Evolutionary conservation across 2,797 vertebrate genomes (phyloP).

Genomic region (Anolis apletophallus): DNA sequence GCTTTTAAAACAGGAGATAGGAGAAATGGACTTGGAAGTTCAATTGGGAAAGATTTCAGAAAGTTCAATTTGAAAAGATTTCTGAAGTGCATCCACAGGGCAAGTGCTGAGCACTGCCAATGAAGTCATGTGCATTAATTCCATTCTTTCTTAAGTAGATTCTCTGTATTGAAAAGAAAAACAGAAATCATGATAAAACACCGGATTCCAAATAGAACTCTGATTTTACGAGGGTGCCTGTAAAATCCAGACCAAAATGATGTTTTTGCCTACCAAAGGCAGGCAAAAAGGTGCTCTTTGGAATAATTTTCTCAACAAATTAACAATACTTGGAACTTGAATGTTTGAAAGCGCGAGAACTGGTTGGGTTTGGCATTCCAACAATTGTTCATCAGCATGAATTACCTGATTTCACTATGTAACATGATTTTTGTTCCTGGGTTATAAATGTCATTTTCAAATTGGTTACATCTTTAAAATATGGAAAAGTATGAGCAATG

Average conservation of each 20-base stretch:
- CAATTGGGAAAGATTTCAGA: not conserved
- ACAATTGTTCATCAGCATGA: conserved; percentile 1
- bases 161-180: too few relatives aligned
- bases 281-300: not conserved
- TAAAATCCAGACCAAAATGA: not conserved
- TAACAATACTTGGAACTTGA: conserved; percentile 55
- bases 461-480: too few relatives aligned
- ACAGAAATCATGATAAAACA: too few relatives aligned
- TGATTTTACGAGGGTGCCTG: not conserved
- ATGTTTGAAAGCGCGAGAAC: conserved; percentile 1
- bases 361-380: conserved; percentile 48
- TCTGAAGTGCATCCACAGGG: not conserved
- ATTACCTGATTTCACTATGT: too few relatives aligned
- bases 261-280: not conserved
- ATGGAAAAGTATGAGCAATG: conserved; percentile 14
- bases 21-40: not conserved
- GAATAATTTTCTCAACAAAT: conserved; percentile 39
- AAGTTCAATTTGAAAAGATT: not conserved
- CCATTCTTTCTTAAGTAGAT: too few relatives aligned
- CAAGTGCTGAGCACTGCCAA: not conserved
- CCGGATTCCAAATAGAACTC: not conserved
- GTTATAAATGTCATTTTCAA: too few relatives aligned
- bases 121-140: not conserved
- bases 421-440: too few relatives aligned
- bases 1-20: not conserved